Percentiles rank a stretch among this genome's conserved stretches.
Conservation (phyloP, 2,888 invertebrate species). For the Drosophila melanosoma region DNA sequence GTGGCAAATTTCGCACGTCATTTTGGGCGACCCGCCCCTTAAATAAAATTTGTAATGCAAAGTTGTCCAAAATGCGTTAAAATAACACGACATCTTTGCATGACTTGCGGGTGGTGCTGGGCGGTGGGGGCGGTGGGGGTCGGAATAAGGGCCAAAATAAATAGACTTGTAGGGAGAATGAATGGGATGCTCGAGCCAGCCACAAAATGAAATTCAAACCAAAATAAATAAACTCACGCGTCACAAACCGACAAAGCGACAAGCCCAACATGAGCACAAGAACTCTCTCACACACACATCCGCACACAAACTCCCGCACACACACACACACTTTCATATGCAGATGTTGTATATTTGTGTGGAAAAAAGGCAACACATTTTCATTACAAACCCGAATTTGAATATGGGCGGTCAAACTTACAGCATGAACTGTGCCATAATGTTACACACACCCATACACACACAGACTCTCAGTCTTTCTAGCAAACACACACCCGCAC, state of each 20-base stretch:
- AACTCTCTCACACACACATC: conserved; percentile 22
- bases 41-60: conserved; percentile 69
- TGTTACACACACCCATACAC: conserved; percentile 13
- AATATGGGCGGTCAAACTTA: conserved; percentile 30
- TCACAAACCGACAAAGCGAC: conserved; percentile 24
- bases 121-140: not conserved
- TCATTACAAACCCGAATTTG: conserved; percentile 52
- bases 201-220: conserved; percentile 74
- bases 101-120: not conserved
- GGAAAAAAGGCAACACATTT: conserved; percentile 64
- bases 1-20: conserved; percentile 64
- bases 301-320: conserved; percentile 21
- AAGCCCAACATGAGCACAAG: not conserved
- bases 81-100: conserved; percentile 33
- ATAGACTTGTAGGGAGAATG: conserved; percentile 28
- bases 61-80: conserved; percentile 64
- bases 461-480: not conserved
- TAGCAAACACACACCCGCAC: conserved; percentile 8
- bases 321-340: not conserved
- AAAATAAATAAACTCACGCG: conserved; percentile 69
- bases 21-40: conserved; percentile 41
- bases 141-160: conserved; percentile 25
- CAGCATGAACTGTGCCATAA: conserved; percentile 41
- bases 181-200: conserved; percentile 40
- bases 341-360: conserved; percentile 46